Conservation (phyloP, 2,113 vertebrate species). For the Grallaria varia region DNA sequence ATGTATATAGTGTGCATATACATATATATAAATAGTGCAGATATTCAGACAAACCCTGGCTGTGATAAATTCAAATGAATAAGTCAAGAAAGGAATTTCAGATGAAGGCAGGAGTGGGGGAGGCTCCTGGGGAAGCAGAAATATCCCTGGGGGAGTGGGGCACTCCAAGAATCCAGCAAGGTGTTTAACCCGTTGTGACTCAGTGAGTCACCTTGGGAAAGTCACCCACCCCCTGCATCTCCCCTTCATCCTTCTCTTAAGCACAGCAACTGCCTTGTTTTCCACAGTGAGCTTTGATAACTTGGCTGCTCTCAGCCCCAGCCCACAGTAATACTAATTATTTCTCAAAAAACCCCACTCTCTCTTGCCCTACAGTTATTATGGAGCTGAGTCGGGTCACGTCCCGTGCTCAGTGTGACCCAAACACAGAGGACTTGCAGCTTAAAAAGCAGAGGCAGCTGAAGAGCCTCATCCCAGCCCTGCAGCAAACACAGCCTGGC, state of each 20-base stretch:
- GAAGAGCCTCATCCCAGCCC: background rate
- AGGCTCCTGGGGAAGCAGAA: background rate
- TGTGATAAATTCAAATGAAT: background rate
- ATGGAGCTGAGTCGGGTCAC: background rate
- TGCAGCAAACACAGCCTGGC: background rate
- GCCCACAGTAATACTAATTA: background rate
- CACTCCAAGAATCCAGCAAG: background rate
- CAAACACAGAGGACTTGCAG: fast-evolving
- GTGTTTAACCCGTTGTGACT: background rate
- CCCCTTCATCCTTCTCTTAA: background rate
- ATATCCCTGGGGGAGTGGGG: background rate
- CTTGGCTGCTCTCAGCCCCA: background rate
- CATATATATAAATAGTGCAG: background rate
- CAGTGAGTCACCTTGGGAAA: background rate
- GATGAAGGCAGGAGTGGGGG: background rate
- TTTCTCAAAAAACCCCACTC: background rate
- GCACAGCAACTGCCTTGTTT: background rate
- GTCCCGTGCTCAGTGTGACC: background rate
- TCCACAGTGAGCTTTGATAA: background rate
- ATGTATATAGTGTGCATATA: background rate
- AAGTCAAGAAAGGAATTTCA: background rate
- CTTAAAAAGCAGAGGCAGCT: background rate
- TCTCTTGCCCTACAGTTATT: background rate
- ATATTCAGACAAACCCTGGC: background rate
- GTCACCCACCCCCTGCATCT: background rate